These are phyloP conservation scores for Nibea coibor DNA, from an alignment of 2,113 vertebrate species.

Conservation along the genomic window DNA sequence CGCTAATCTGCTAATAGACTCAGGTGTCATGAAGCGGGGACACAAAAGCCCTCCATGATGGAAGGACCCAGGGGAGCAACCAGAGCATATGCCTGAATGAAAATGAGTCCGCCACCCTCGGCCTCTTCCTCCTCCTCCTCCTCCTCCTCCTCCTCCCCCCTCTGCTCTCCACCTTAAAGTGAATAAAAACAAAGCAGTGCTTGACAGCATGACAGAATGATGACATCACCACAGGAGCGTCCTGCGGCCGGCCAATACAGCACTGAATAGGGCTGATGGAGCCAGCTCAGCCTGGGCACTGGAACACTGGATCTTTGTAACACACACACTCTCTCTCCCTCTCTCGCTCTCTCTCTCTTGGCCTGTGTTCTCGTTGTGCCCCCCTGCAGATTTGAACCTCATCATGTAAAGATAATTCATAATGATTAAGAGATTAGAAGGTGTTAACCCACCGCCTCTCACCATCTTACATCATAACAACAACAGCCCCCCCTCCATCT, in stretches of 20 bases:
- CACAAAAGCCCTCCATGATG: conserved; percentile 3
- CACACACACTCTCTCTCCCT: not conserved
- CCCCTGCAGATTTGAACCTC: not conserved
- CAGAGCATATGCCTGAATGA: conserved; percentile 39
- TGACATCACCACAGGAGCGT: conserved; percentile 59
- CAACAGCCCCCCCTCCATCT: conserved; percentile 3
- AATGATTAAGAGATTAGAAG: conserved; percentile 51
- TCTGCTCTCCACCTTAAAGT: not conserved
- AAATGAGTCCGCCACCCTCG: conserved; percentile 21
- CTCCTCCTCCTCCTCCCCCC: not conserved
- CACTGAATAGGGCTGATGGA: conserved; percentile 22
- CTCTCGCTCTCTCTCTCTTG: too few relatives aligned
- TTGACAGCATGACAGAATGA: conserved; percentile 44
- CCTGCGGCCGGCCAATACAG: conserved; percentile 10
- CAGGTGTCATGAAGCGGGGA: conserved; percentile 20
- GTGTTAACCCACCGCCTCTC: not conserved
- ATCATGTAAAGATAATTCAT: conserved; percentile 51
- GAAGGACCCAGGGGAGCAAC: conserved; percentile 26
- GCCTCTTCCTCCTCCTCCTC: not conserved
- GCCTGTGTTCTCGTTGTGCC: not conserved
- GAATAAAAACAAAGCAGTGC: conserved; percentile 42
- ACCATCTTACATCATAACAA: not conserved
- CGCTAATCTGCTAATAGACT: conserved; percentile 28
- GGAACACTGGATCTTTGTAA: conserved; percentile 49
- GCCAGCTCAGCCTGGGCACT: conserved; percentile 15